phyloP scores from a whole-genome alignment of 2,113 vertebrate genomes.

The Alosa alosa region DNA sequence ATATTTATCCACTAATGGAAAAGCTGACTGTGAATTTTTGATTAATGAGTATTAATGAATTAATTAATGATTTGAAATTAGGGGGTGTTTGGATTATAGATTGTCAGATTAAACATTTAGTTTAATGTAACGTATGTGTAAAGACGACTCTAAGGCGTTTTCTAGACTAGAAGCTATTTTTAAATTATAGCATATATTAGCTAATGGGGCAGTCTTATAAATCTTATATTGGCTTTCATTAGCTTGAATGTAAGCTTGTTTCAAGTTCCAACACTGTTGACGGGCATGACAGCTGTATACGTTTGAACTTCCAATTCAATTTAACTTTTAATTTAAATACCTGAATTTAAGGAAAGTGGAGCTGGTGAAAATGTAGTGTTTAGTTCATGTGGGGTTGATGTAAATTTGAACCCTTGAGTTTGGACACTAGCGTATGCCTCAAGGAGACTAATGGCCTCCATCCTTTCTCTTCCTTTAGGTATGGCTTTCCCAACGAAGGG shows the following conservation, averaged over 20 bases:
- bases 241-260: not conserved
- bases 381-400: not conserved
- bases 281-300: not conserved
- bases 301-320: not conserved
- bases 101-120: not conserved
- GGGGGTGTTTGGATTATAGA: not conserved
- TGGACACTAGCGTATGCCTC: not conserved
- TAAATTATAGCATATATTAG: not conserved
- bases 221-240: no score
- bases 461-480: constrained; percentile 98
- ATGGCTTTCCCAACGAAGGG: constrained; percentile 99
- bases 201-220: no score
- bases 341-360: not conserved
- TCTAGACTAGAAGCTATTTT: not conserved
- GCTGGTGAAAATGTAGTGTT: not conserved
- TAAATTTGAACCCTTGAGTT: not conserved
- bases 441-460: constrained; percentile 54
- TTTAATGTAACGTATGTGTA: not conserved
- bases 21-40: not conserved
- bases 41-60: no score
- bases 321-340: not conserved
- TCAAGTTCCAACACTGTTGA: not conserved
- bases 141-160: not conserved
- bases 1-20: not conserved
- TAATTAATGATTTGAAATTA: no score